phyloP scores from a whole-genome alignment of 2,113 vertebrate species.

The Rhadina sibilatrix region DNA sequence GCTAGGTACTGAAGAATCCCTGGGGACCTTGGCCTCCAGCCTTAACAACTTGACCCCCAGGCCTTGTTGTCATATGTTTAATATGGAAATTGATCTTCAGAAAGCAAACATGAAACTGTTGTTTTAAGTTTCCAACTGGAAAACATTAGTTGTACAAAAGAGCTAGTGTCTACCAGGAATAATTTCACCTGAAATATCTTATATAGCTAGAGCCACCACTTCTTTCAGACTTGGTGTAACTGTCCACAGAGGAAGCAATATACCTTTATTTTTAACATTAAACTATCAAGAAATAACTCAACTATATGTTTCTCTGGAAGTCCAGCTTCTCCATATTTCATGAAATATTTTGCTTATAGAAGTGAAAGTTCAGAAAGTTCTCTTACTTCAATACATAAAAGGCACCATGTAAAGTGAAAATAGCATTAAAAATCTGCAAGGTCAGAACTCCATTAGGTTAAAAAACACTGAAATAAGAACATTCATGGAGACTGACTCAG shows the following conservation, averaged over 20 bases:
- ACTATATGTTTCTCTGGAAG: not conserved
- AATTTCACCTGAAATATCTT: not conserved
- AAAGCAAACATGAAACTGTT: not conserved
- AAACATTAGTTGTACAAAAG: not conserved
- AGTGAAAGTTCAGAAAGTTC: not conserved
- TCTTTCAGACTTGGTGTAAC: not conserved
- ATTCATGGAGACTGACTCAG: not conserved
- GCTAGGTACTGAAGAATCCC: not conserved
- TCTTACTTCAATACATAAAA: not conserved
- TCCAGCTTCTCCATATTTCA: not conserved
- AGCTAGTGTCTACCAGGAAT: not conserved
- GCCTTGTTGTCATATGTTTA: not conserved
- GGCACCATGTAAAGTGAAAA: not conserved
- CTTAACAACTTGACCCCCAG: not conserved
- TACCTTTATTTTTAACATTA: not conserved
- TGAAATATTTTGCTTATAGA: not conserved
- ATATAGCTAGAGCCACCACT: not conserved
- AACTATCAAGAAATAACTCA: not conserved
- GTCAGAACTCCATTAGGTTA: not conserved
- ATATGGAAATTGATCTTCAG: not conserved
- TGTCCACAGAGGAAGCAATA: not conserved
- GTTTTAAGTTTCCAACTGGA: not conserved
- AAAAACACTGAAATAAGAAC: not conserved
- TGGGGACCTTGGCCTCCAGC: not conserved
- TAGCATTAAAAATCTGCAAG: not conserved